phyloP scores from a whole-genome alignment of 2,113 vertebrate genomes.

The Chionomys nivalis region DNA sequence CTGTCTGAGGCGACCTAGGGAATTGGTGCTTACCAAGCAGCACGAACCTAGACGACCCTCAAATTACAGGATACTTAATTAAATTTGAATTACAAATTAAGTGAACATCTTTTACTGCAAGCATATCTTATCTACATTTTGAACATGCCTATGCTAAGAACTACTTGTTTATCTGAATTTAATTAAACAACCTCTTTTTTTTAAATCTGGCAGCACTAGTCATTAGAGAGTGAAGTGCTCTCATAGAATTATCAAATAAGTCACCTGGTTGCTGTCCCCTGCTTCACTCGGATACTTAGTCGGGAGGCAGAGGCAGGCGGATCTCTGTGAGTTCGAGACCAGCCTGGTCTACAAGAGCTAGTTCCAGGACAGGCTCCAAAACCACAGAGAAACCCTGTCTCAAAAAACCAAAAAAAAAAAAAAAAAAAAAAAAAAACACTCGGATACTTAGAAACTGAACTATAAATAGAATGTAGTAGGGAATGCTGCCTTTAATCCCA shows the following conservation, averaged over 20 bases:
- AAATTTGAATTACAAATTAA: conserved; percentile 59
- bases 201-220: background rate
- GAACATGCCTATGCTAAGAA: background rate
- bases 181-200: background rate
- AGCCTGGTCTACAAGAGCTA: no score
- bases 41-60: background rate
- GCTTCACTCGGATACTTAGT: background rate
- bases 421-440: no score
- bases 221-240: background rate
- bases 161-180: conserved; percentile 14
- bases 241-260: conserved; percentile 38
- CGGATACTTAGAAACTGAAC: background rate
- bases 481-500: background rate
- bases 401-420: no score
- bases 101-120: conserved; percentile 21
- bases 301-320: no score
- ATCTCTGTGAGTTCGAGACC: no score
- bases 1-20: background rate
- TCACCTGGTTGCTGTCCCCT: background rate
- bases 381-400: no score
- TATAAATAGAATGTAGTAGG: background rate
- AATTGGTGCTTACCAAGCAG: background rate
- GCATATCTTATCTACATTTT: conserved; percentile 31
- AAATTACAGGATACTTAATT: background rate
- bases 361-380: no score